Base-by-base conservation (phyloP, 1,140 invertebrate species). In the Bombus balteatus region DNA sequence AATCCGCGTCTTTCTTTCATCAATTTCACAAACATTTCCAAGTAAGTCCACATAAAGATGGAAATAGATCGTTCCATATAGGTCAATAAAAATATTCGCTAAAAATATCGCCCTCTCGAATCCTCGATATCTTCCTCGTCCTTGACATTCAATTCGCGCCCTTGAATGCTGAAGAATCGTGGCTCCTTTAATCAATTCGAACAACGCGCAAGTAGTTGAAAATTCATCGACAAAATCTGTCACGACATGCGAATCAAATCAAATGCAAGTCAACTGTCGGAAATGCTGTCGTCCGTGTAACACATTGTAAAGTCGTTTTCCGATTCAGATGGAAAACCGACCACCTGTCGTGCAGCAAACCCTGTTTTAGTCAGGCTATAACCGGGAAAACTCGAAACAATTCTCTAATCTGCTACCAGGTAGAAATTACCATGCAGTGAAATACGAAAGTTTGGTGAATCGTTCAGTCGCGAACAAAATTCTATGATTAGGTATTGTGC, bases 221-320 rank as follows among this genome's bases (percentile, higher is more conserved):
- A 57, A 18, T 75, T 74, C 41, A 28, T 43, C 41, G 15, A 2
- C 5, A 12, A 57, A 37, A 28, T 57, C 34, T 8, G 10, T 59
- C 32, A 4, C 12, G 25, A 18, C 25, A 10, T 13, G 3, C 12
- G 41, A 80, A 37, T 70, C 34, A 47, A 68, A 47, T 47, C n/a
- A 70, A 80, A 53, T 70, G 32, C 10, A 39, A 57, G 28, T 71
- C 43, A 71, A 57, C 9, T 22, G 12, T 10, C 22, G 18, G 53
- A 59, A 81, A 13, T 47, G 15, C 28, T 39, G 41, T 81, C 68
- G 22, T 0, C 3, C 47, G 4, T 25, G 53, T 25, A 62, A 62
- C 79, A 43, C 53, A n/a, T 41, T 72, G 70, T 73, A 72, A 79
- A 79, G 62, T 59, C 18, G 18, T 72, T 81, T 73, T 81, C 79